Percentiles rank a stretch among this genome's conserved stretches.
phyloP scores from a whole-genome alignment of 2,888 invertebrate genomes.

The Zygothrica quintamaculata region DNA sequence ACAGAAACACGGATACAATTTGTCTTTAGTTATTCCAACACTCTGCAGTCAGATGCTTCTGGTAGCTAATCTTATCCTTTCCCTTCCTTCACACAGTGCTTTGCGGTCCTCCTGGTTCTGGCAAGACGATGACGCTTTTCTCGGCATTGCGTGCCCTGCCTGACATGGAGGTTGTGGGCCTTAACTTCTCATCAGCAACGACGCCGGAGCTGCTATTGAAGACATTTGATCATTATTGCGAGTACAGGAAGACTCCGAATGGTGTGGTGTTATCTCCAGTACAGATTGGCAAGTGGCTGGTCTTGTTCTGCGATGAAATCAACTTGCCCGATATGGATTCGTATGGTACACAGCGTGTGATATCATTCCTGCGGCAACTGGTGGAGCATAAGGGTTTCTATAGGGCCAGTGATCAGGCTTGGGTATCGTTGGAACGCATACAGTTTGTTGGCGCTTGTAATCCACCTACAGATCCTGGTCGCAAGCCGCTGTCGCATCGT shows the following conservation, averaged over 20 bases:
- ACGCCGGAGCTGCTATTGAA: conserved; percentile 98
- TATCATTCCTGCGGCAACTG: conserved; percentile 98
- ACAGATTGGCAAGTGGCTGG: conserved; percentile 98
- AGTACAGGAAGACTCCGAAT: conserved; percentile 99
- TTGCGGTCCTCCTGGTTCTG: conserved; percentile 99
- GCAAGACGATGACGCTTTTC: conserved; percentile 99
- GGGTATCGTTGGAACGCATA: conserved; percentile 98
- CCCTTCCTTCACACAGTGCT: too few species aligned
- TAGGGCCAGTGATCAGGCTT: conserved; percentile 95
- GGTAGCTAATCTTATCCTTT: conserved; percentile 34
- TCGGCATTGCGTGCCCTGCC: conserved; percentile 98
- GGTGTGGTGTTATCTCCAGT: conserved; percentile 98
- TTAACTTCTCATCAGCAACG: conserved; percentile 99
- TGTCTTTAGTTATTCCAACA: too few species aligned
- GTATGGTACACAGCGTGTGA: conserved; percentile 99
- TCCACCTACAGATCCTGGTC: conserved; percentile 99
- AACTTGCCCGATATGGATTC: conserved; percentile 99
- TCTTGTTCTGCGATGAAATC: conserved; percentile 99
- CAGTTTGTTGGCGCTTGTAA: conserved; percentile 99
- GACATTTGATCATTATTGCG: conserved; percentile 99
- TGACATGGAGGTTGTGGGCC: conserved; percentile 99
- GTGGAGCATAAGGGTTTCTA: conserved; percentile 98
- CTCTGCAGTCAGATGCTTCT: neutral
- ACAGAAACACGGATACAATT: too few species aligned
- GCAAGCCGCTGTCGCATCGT: conserved; percentile 96